Evolutionary conservation across 2,888 invertebrate genomes (phyloP), one percentile per base, ranked within the genome.

Genomic region (Drosophila niveifrons): DNA sequence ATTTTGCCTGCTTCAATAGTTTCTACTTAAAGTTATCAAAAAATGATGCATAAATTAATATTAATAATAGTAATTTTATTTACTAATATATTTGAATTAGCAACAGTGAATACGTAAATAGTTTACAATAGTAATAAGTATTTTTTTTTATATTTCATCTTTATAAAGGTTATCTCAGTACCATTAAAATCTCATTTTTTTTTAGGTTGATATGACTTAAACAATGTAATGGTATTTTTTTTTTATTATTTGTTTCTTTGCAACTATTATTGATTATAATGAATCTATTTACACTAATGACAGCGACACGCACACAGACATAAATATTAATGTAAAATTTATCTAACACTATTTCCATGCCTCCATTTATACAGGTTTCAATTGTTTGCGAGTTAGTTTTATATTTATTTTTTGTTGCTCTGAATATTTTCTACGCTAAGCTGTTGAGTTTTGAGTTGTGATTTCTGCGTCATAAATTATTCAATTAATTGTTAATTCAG

Each of bases 201-300:
- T 23, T 23, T 23, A 23, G 23, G 36, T 36, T 89, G 89, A 89
- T 89, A 89, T 89, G 89, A 90, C 82, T 89, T 89, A 82, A 89
- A 85, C 83, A 84, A 76, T 72, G 80, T 73, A 67, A 84, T 82
- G 82, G 84, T 78, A 71, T 65, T 58, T 51, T n/a, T 23, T 23
- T 23, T 18, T 0, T 23, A 4, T 3, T 23, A 0, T 23, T 4
- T 23, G 2, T 23, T 23, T 23, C 4, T 36, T 57, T 47, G 44
- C 65, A 63, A 59, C 63, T 63, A 61, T 62, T 65, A 29, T 52
- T 50, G 31, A 48, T 67, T 58, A 67, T 28, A 41, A 53, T 31
- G 31, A 43, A 47, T 46, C 62, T 74, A 56, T 56, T 23, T 55
- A 69, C 55, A 70, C 64, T 51, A 61, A 47, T 55, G 50, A 64